A percentile compares a stretch with the other conserved stretches of the same genome.
Evolutionary conservation across 2,797 vertebrate species (phyloP).

Genomic region (Denticeps clupeoides): DNA sequence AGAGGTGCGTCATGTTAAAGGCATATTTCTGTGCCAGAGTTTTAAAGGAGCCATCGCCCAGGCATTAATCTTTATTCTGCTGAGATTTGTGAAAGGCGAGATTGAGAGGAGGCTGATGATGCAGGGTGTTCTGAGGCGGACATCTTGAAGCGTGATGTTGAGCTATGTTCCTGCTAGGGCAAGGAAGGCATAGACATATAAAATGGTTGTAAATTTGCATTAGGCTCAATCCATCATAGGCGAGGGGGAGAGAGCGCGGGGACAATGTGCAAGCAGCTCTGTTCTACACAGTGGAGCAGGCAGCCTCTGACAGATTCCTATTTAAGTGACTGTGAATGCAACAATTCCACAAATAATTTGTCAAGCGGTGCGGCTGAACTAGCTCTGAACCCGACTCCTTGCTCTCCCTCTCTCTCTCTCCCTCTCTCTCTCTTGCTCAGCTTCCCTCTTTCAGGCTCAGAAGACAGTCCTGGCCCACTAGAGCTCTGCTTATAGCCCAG

Average conservation of each 20-base stretch:
- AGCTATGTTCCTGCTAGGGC: conserved; percentile 82
- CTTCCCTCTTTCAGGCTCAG: not conserved
- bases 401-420: conserved; percentile 7
- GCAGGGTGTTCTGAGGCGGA: conserved; percentile 75
- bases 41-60: conserved; percentile 28
- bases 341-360: conserved; percentile 99
- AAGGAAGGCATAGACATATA: conserved; percentile 83
- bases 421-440: not conserved
- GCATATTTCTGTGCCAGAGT: conserved; percentile 22
- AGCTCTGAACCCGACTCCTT: conserved; percentile 75
- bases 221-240: conserved; percentile 93
- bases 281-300: conserved; percentile 70
- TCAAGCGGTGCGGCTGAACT: conserved; percentile 88
- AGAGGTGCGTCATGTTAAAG: conserved; percentile 33
- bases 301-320: conserved; percentile 90
- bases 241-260: conserved; percentile 53
- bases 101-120: conserved; percentile 65
- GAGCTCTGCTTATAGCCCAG: not conserved
- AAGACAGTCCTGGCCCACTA: not conserved
- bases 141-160: conserved; percentile 90
- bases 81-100: conserved; percentile 56
- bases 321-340: conserved; percentile 99
- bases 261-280: conserved; percentile 65
- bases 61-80: conserved; percentile 62
- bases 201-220: conserved; percentile 99